Percentiles rank a stretch among this genome's conserved stretches.
phyloP scores from a whole-genome alignment of 2,113 vertebrate species.

The Cercocebus atys region DNA sequence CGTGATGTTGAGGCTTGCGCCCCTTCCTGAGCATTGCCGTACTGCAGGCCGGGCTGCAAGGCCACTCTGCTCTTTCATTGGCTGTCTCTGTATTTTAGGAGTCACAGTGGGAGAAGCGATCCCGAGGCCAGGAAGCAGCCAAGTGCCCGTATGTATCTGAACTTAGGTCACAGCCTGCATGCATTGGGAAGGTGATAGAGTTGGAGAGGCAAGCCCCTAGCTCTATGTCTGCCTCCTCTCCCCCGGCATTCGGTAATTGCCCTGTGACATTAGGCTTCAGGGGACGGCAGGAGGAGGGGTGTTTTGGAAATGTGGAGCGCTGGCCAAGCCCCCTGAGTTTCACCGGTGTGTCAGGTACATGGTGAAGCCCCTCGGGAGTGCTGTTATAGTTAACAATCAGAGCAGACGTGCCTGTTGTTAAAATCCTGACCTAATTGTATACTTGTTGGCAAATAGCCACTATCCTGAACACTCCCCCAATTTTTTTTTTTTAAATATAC shows the following conservation, averaged over 20 bases:
- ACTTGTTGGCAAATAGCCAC: neutral
- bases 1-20: rapidly evolving
- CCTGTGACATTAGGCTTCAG: neutral
- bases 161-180: neutral
- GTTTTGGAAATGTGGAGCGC: neutral
- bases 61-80: neutral
- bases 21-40: rapidly evolving
- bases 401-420: neutral
- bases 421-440: rapidly evolving
- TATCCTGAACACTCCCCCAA: too few species aligned
- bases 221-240: neutral
- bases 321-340: neutral
- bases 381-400: too few species aligned
- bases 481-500: too few species aligned
- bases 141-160: conserved; percentile 72
- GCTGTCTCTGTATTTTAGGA: conserved; percentile 71
- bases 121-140: conserved; percentile 72
- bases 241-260: neutral
- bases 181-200: neutral
- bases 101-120: conserved; percentile 63
- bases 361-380: neutral
- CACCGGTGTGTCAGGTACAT: neutral
- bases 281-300: neutral
- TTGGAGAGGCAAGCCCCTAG: rapidly evolving
- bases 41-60: rapidly evolving